Base-by-base conservation (phyloP, 2,797 vertebrate species). In the Triplophysa yarkandensis region DNA sequence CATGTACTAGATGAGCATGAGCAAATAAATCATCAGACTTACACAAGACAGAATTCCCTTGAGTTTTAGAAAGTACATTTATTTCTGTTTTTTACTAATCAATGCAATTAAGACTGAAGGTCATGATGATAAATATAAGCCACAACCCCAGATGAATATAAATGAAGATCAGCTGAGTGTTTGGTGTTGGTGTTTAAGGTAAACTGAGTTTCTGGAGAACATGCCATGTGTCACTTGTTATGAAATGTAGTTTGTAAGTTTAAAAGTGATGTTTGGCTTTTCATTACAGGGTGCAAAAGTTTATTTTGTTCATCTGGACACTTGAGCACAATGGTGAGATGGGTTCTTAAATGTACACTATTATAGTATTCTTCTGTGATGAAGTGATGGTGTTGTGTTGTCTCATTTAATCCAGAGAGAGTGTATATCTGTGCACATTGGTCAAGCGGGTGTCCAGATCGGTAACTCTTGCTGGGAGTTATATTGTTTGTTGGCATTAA, bases 311-410 rank as follows among this genome's bases (percentile, higher is more conserved):
- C 13, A 43, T 17, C 60, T 28, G 30, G 19, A 48, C 23, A n/a
- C 6, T 48, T 11, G 6, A 61, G 41, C 14, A 61, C 23, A 61
- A 71, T 71, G 68, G 68, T 71, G 9, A 71, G 68, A 34, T 46
- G 2, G 8, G 0, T 46, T 43, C 13, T 43, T 43, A 4, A 41
- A 41, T n/a, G n/a, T n/a, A 32, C 7, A 32, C 3, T 32, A 32
- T 32, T 7, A 32, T 32, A 4, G 32, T 32, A 32, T 17, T 4
- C 16, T 17, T 4, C 43, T 44, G 43, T 44, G 43, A 2, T 36
- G 30, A 30, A 6, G 30, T 36, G 8, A 36, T 1, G 34, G 34
- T 5, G 10, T 8, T 6, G 34, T 36, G 34, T 36, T 30, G 4
- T 44, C 19, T 50, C 5, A 0, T 50, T 50, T 2, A 9, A 23